A percentile compares a stretch with the other conserved stretches of the same genome.
These are phyloP conservation scores for Dolichopus griseipennis DNA, from an alignment of 2,888 invertebrate genomes.

Conservation along the genomic window DNA sequence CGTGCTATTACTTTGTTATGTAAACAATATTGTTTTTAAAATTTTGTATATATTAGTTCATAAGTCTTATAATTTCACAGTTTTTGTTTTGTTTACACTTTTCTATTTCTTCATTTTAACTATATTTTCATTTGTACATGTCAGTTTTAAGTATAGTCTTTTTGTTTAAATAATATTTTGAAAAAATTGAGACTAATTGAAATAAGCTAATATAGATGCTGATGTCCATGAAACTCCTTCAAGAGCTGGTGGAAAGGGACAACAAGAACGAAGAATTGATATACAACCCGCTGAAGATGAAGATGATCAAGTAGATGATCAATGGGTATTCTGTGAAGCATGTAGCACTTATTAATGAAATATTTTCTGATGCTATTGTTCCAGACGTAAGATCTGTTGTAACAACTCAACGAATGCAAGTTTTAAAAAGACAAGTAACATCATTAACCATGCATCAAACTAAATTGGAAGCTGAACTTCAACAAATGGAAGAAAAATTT, in stretches of 20 bases:
- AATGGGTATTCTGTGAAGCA: conserved; percentile 93
- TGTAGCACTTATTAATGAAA: conserved; percentile 91
- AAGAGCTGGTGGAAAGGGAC: conserved; percentile 39
- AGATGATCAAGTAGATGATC: too few relatives aligned
- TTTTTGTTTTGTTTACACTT: background rate
- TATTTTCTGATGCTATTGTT: conserved; percentile 94
- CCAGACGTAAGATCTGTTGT: conserved; percentile 96
- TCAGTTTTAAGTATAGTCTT: background rate
- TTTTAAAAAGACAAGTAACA: conserved; percentile 87
- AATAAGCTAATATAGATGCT: conserved; percentile 47
- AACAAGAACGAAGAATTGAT: conserved; percentile 76
- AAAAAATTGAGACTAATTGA: background rate
- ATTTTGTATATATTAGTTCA: background rate
- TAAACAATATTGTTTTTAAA: background rate
- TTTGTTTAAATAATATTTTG: background rate
- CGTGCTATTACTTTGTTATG: conserved; percentile 8
- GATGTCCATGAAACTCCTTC: conserved; percentile 43
- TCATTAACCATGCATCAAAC: conserved; percentile 96
- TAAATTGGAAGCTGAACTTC: conserved; percentile 88
- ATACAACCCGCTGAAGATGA: conserved; percentile 95
- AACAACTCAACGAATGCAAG: conserved; percentile 87
- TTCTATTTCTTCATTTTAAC: background rate
- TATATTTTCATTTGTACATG: background rate
- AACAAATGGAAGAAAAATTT: conserved; percentile 94
- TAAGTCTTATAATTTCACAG: background rate